phyloP scores from a whole-genome alignment of 2,797 vertebrate species.

The Sitta carolinensis region DNA sequence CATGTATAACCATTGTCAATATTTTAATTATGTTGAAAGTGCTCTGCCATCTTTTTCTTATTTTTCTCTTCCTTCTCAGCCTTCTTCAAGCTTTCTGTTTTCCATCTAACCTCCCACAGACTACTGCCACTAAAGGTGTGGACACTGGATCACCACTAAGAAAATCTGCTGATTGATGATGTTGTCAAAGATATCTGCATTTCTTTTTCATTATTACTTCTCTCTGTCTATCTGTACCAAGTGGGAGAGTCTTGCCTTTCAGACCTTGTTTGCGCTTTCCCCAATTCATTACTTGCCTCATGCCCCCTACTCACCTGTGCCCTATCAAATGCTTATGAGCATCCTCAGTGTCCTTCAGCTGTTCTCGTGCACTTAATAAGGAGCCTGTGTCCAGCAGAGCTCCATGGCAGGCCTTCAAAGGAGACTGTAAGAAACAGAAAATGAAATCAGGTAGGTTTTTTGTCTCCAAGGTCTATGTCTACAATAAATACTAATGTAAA shows the following conservation, averaged over 20 bases:
- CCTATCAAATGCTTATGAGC: not conserved
- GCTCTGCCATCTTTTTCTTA: not conserved
- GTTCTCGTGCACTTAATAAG: not conserved
- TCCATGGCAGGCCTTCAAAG: not conserved
- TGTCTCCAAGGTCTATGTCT: not conserved
- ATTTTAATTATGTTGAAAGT: not conserved
- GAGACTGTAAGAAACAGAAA: not conserved
- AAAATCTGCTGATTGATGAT: not conserved
- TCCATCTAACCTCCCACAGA: not conserved
- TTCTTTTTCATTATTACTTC: not conserved
- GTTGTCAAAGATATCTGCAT: not conserved
- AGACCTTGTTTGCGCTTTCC: not conserved
- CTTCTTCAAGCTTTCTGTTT: not conserved
- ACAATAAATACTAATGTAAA: not conserved
- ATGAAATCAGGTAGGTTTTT: not conserved
- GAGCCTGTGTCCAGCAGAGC: not conserved
- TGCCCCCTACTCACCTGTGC: not conserved
- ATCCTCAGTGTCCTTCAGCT: not conserved
- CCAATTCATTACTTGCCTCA: not conserved
- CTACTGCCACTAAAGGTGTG: not conserved
- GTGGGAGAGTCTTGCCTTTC: not conserved
- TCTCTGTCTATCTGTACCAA: not conserved
- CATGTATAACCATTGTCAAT: not conserved
- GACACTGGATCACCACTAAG: not conserved
- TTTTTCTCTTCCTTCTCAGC: not conserved